Conservation (phyloP, 2,797 vertebrate species). For the Labeo calbasu region DNA sequence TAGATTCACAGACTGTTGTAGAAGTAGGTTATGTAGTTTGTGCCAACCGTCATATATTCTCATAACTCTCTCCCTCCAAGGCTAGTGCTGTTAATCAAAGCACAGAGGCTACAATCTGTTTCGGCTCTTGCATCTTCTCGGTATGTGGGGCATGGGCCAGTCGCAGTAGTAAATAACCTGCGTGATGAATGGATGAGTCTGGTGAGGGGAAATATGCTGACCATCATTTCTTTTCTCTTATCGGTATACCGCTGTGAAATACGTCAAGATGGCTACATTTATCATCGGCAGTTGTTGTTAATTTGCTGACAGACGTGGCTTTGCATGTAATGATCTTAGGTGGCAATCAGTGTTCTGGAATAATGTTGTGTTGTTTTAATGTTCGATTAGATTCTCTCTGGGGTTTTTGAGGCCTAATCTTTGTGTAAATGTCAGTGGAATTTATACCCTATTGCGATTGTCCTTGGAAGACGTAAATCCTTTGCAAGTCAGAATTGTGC, state of each 20-base stretch:
- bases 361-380: not conserved
- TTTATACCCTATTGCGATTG: not conserved
- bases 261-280: not conserved
- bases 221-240: slow-evolving; percentile 4
- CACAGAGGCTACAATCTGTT: slow-evolving; percentile 37
- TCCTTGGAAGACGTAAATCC: not conserved
- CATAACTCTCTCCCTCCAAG: slow-evolving; percentile 30
- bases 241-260: not conserved
- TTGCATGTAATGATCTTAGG: not conserved
- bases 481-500: slow-evolving; percentile 7
- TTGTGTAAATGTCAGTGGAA: slow-evolving; percentile 9
- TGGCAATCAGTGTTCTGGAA: not conserved
- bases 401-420: not conserved
- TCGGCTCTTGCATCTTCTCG: slow-evolving; percentile 17
- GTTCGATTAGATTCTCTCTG: not conserved
- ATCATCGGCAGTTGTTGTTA: not conserved
- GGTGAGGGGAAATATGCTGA: slow-evolving; percentile 5
- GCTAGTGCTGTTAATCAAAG: slow-evolving; percentile 43
- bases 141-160: slow-evolving; percentile 42
- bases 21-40: slow-evolving; percentile 34
- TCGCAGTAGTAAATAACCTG: slow-evolving; percentile 40
- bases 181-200: slow-evolving; percentile 6
- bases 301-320: not conserved
- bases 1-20: slow-evolving; percentile 18
- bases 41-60: slow-evolving; percentile 24